phyloP scores from a whole-genome alignment of 2,888 invertebrate species.

The Prosapia bicincta region DNA sequence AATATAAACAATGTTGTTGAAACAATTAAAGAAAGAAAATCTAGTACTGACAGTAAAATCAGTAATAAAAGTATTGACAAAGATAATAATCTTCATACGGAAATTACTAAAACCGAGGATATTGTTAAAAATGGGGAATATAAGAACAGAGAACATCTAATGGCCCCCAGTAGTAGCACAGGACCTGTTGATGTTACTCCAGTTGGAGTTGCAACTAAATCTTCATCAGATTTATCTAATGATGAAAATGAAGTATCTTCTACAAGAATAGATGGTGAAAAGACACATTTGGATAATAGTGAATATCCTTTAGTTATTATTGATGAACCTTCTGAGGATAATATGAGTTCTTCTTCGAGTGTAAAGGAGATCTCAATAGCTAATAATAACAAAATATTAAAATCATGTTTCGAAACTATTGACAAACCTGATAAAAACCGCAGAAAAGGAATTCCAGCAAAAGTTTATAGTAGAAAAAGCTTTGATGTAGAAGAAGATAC shows the following conservation, averaged over 20 bases:
- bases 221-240: not conserved
- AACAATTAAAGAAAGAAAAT: constrained; percentile 13
- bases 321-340: constrained; percentile 3
- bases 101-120: not conserved
- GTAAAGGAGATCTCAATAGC: not conserved
- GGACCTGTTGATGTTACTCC: too few species aligned
- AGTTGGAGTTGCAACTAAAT: too few species aligned
- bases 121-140: not conserved
- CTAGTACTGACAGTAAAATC: not conserved
- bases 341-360: not conserved
- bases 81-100: not conserved
- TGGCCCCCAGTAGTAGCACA: too few species aligned
- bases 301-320: constrained; percentile 4
- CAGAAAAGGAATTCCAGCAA: constrained; percentile 22
- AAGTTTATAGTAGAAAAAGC: constrained; percentile 19
- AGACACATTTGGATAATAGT: not conserved
- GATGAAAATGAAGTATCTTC: not conserved
- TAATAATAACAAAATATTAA: not conserved
- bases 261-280: not conserved
- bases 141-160: too few species aligned
- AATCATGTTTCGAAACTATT: not conserved
- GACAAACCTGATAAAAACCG: constrained; percentile 10
- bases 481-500: constrained; percentile 10
- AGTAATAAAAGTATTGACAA: not conserved
- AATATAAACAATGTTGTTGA: constrained; percentile 21